phyloP scores from a whole-genome alignment of 2,797 vertebrate species.

The Oophaga sylvatica region DNA sequence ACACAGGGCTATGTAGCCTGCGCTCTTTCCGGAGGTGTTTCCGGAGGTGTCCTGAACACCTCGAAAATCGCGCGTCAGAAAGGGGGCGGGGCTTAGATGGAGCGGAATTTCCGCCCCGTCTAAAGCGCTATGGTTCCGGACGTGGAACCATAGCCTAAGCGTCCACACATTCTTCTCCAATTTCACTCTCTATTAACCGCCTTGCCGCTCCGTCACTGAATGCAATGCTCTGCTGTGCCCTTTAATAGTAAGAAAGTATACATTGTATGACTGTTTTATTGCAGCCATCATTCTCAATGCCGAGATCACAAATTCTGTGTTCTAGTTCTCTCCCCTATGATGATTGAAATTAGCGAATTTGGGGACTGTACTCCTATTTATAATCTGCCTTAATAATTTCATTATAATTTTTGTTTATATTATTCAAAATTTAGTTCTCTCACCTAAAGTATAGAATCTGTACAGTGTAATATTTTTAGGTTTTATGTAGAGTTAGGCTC shows the following conservation, averaged over 20 bases:
- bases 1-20: too few species aligned
- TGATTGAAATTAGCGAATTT: not conserved
- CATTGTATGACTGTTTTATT: conserved; percentile 20
- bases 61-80: too few species aligned
- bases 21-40: too few species aligned
- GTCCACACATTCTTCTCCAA: conserved; percentile 75
- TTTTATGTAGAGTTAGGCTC: not conserved
- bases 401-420: not conserved
- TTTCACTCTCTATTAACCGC: conserved; percentile 73
- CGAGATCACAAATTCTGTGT: not conserved
- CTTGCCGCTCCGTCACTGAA: conserved; percentile 66
- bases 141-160: too few species aligned
- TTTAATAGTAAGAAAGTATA: not conserved
- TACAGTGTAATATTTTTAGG: not conserved
- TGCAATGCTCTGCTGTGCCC: conserved; percentile 20
- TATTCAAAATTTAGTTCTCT: not conserved
- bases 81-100: too few species aligned
- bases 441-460: not conserved
- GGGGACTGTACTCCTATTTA: not conserved
- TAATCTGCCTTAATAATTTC: not conserved
- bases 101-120: too few species aligned
- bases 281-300: not conserved
- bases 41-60: too few species aligned
- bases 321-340: not conserved
- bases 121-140: too few species aligned